Evolutionary conservation across 1,140 invertebrate species (phyloP).

Genomic region (Halesus radiatus): DNA sequence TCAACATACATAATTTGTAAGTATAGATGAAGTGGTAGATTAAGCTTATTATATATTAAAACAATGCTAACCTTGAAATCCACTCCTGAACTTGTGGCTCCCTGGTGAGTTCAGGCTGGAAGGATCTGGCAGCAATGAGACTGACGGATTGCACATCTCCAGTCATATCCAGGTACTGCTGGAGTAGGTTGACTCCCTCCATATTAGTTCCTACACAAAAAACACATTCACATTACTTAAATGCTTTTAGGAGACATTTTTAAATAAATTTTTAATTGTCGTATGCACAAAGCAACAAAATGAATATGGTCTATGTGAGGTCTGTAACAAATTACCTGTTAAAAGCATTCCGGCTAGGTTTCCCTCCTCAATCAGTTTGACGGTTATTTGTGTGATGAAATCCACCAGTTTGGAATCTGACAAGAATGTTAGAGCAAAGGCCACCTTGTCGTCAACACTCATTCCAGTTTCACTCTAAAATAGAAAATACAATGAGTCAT

Average conservation of each 20-base stretch:
- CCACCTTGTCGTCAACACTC: constrained; percentile 88
- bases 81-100: constrained; percentile 78
- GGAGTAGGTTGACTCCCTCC: constrained; percentile 85
- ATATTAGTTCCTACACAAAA: constrained; percentile 72
- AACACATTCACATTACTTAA: not conserved
- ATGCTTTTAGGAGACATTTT: no score
- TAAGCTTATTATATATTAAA: no score
- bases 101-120: constrained; percentile 76
- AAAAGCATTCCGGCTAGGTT: constrained; percentile 89
- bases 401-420: constrained; percentile 85
- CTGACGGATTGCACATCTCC: constrained; percentile 94
- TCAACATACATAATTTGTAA: no score
- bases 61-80: constrained; percentile 75
- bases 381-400: constrained; percentile 81
- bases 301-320: no score
- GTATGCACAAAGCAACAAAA: no score
- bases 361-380: constrained; percentile 81
- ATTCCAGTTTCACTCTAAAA: constrained; percentile 84
- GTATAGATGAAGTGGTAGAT: no score
- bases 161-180: constrained; percentile 90
- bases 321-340: constrained; percentile 73
- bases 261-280: no score
- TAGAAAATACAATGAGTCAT: constrained; percentile 45
- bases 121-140: constrained; percentile 83
- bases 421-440: constrained; percentile 93